Evolutionary conservation across 2,797 vertebrate species (phyloP).

Genomic region (Typhlichthys eigenmanni): DNA sequence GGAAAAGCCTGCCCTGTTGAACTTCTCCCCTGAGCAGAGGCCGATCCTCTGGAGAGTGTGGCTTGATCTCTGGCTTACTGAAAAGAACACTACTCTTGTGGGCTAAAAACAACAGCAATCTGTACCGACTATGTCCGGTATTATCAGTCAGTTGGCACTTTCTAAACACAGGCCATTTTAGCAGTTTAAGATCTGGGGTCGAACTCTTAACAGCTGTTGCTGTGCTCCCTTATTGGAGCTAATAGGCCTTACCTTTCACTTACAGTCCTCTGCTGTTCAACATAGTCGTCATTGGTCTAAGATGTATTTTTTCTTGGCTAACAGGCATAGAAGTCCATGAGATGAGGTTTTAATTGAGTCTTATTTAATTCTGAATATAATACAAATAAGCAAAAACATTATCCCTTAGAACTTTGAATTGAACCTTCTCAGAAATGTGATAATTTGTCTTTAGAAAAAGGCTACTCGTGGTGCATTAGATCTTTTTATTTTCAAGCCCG

Average conservation of each 20-base stretch:
- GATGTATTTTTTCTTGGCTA: conserved; percentile 5
- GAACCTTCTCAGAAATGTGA: too few species aligned
- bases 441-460: too few species aligned
- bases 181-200: conserved; percentile 46
- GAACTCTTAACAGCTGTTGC: conserved; percentile 37
- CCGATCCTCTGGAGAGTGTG: conserved; percentile 32
- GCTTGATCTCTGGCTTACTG: conserved; percentile 41
- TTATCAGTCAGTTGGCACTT: conserved; percentile 31
- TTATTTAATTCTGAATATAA: too few species aligned
- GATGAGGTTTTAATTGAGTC: too few species aligned
- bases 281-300: conserved; percentile 36
- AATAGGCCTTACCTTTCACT: conserved; percentile 29
- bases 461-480: too few species aligned
- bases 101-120: conserved; percentile 7
- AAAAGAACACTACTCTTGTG: conserved; percentile 30
- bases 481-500: too few species aligned
- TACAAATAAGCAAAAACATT: too few species aligned
- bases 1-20: conserved; percentile 63
- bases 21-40: conserved; percentile 34
- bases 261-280: conserved; percentile 17
- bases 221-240: conserved; percentile 30
- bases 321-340: conserved; percentile 7
- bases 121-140: conserved; percentile 16
- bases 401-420: too few species aligned
- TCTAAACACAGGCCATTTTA: conserved; percentile 51